Evolutionary conservation across 1,140 invertebrate genomes (phyloP), one percentile per base, ranked within the genome.

Genomic region (Pseudomyrmex sp.): DNA sequence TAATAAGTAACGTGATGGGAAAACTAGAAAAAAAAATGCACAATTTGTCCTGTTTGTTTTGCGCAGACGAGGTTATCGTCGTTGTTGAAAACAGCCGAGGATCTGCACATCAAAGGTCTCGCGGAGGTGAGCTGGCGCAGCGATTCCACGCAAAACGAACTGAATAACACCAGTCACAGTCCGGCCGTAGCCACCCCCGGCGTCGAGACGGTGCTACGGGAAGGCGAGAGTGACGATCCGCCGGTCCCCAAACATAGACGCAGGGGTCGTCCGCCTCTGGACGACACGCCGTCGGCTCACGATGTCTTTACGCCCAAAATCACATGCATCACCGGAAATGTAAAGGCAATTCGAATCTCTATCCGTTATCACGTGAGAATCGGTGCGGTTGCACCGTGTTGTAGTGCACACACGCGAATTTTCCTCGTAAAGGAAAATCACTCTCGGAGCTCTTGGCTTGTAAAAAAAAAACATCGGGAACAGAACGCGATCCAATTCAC

Each of bases 1-100:
- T 5, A 35, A 0, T 7, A 35, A 35, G 35, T 35, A 3, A 35
- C 5, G 5, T 5, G 35, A 18, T 18, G 18, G 18, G 18, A 35
- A 35, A 35, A 35, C 7, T 0, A 35, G 0, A 35, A 35, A 35
- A 35, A 7, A 35, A 35, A 35, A 35, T 35, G 35, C 35, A 35
- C 35, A 1, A 35, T 56, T 74, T 15, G 85, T 63, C 52, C 13
- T 35, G 46, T 66, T 83, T 61, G 61, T 12, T 82, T 91, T 85
- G 2, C 35, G 35, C 84, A 94, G 94, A 93, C 94, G 68, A 92
- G 94, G 92, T 93, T 99, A 65, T 97, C 97, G 15, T 97, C 97
- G 46, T 93, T 98, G 65, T 92, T 99, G 90, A 98, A 98, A 95
- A 98, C 98, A 74, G 98, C 98, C 1, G 98, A 98, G 93, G 98